Base-by-base conservation (phyloP, 2,797 vertebrate genomes). In the Clarias fuscus region DNA sequence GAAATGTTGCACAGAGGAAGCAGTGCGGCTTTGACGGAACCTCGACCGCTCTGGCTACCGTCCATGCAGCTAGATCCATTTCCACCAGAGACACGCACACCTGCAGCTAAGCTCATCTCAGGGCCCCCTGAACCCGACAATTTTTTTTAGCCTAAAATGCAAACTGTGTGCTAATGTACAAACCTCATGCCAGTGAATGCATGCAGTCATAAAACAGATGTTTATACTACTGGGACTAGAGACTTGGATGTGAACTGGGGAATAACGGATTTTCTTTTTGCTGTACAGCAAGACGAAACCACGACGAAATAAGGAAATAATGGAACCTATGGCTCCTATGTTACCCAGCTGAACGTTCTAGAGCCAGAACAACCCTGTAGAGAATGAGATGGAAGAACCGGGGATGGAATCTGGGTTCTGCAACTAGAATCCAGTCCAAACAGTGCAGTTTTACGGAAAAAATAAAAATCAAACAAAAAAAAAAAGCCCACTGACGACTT, bases 131-230 rank as follows among this genome's bases (percentile, higher is more conserved):
- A 91, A 75, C 17, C 67, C 37, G 4, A 4, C 37, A 37, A 37
- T 0, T 4, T 4, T 37, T 37, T 37, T 37, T 37, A 0, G 37
- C 89, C 88, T 85, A 80, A 53, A 80, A 88, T 90, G 86, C 62
- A 89, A 89, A 89, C 83, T 58, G 79, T 72, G 33, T 53, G 73
- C 61, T 85, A 91, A 94, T 92, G 82, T 89, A 80, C 89, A 93
- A 92, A 92, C 91, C 93, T 94, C 91, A 92, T 91, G 90, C 90
- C 30, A 85, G 89, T 91, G 91, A 87, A 91, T 85, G 86, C 88
- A 90, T 93, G 92, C 87, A 85, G 89, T 90, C 89, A 91, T 82
- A 93, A 90, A 92, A 91, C 94, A 95, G 93, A 93, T 94, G 94
- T 95, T 73, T 89, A 87, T 90, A 76, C 82, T 83, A 58, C n/a